These are phyloP conservation scores for Drosophila elegans DNA, from an alignment of 1,140 invertebrate genomes.

Conservation along the genomic window DNA sequence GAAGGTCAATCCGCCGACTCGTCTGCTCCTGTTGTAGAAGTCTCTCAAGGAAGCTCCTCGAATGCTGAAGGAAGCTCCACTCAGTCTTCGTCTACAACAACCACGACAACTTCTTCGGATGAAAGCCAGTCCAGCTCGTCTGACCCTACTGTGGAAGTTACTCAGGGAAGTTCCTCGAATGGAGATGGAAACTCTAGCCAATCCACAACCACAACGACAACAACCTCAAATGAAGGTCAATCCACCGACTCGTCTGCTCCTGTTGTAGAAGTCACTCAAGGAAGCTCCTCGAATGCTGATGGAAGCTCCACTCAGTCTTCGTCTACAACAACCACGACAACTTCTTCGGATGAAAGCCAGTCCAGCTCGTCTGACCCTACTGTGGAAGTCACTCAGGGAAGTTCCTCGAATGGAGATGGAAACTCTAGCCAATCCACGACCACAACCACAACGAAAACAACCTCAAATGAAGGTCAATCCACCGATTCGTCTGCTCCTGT, in stretches of 20 bases:
- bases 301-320: neutral
- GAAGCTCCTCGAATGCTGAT: neutral
- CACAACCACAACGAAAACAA: neutral
- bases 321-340: neutral
- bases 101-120: conserved; percentile 2
- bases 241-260: neutral
- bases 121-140: neutral
- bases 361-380: neutral
- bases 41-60: neutral
- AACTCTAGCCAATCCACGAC: neutral
- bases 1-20: neutral
- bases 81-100: conserved; percentile 6
- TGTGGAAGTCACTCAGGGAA: neutral
- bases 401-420: neutral
- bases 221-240: neutral
- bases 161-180: neutral
- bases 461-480: conserved; percentile 1
- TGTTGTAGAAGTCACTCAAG: neutral
- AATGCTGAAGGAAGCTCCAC: neutral
- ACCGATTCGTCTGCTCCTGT: neutral
- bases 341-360: neutral
- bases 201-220: neutral
- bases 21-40: neutral
- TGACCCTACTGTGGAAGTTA: neutral
- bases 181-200: neutral